Conservation (phyloP, 2,797 vertebrate genomes). For the Neostethus bicornis region DNA sequence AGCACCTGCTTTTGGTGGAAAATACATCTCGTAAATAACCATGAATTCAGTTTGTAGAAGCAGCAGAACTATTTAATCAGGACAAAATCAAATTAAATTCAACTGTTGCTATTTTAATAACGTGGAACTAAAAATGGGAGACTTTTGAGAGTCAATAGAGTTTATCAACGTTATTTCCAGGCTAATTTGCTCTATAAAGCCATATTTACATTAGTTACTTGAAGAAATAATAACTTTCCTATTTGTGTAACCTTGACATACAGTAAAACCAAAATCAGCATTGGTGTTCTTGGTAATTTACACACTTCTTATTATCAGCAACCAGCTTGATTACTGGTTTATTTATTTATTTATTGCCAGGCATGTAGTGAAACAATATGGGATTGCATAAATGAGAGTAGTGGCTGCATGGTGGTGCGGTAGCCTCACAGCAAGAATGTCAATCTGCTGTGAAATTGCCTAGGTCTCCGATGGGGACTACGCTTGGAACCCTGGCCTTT, state of each 20-base stretch:
- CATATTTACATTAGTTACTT: not conserved
- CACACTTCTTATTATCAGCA: not conserved
- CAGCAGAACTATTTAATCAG: not conserved
- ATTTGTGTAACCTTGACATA: not conserved
- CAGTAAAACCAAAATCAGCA: not conserved
- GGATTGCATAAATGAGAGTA: not conserved
- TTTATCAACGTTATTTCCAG: not conserved
- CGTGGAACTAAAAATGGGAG: not conserved
- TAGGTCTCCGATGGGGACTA: too few relatives aligned
- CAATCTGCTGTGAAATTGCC: too few relatives aligned
- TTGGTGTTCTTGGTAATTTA: not conserved
- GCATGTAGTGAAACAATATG: not conserved
- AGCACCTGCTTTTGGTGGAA: constrained; percentile 8
- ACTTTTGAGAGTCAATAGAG: not conserved
- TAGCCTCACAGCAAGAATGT: too few relatives aligned
- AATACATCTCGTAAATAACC: not conserved
- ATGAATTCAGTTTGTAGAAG: not conserved
- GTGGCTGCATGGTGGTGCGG: too few relatives aligned
- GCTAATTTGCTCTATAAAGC: too few relatives aligned
- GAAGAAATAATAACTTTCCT: not conserved
- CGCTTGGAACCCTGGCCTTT: too few relatives aligned
- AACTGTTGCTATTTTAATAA: not conserved
- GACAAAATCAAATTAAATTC: not conserved
- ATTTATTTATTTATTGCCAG: not conserved
- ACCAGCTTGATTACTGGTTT: not conserved